Percentiles rank a stretch among this genome's conserved stretches.
These are phyloP conservation scores for Loris lydekkerianus DNA, from an alignment of 2,797 vertebrate species.

Conservation along the genomic window DNA sequence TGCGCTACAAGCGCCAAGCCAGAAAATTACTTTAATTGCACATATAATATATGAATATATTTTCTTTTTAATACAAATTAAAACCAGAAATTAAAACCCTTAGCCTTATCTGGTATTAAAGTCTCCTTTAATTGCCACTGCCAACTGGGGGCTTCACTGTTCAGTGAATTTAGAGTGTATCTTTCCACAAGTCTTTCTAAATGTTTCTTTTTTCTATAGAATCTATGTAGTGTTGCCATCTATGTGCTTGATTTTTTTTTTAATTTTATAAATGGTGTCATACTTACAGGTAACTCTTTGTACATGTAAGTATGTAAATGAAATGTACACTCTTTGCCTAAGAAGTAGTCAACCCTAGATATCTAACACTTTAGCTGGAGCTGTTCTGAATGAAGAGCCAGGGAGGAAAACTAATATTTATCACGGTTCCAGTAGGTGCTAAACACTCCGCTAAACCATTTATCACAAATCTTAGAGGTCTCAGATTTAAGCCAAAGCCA, in stretches of 20 bases:
- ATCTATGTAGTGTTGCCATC: not conserved
- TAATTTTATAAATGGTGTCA: not conserved
- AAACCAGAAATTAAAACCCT: not conserved
- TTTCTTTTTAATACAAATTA: not conserved
- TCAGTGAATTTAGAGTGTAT: not conserved
- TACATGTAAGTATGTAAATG: not conserved
- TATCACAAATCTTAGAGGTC: not conserved
- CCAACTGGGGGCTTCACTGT: not conserved
- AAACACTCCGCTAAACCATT: not conserved
- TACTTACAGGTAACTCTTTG: not conserved
- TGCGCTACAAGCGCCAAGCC: no score
- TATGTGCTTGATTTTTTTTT: not conserved
- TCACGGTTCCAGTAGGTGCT: not conserved
- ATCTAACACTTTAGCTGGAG: not conserved
- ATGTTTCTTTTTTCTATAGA: not conserved
- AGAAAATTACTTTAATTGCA: not conserved
- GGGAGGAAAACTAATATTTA: not conserved
- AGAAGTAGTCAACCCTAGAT: not conserved
- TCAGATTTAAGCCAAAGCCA: slow-evolving; percentile 42
- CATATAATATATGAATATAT: not conserved
- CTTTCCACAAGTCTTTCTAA: not conserved
- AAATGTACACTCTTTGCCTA: slow-evolving; percentile 21
- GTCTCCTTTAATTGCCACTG: not conserved
- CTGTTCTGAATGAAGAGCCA: not conserved
- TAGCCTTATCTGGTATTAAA: not conserved